Evolutionary conservation across 2,888 invertebrate species (phyloP).

Genomic region (Clepsis dumicolana): DNA sequence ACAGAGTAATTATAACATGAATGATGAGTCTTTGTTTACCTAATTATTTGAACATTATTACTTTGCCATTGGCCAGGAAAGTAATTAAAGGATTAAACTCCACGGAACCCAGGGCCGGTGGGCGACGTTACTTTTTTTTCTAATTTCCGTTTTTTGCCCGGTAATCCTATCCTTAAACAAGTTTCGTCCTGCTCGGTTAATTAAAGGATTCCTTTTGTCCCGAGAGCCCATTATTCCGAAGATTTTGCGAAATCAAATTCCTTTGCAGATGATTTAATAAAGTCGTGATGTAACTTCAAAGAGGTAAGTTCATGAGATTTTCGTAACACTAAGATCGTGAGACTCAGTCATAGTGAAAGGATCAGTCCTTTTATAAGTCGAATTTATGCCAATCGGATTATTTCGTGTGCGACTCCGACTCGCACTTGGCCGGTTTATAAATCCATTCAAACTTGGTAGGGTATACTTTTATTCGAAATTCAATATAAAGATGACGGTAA

Average conservation of each 20-base stretch:
- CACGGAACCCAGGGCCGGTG: slow-evolving; percentile 14
- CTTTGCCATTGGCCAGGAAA: slow-evolving; percentile 7
- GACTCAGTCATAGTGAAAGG: too few species aligned
- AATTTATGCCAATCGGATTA: too few species aligned
- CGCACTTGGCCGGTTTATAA: too few species aligned
- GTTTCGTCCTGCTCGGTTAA: slow-evolving; percentile 37
- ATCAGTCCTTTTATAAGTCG: too few species aligned
- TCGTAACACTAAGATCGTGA: too few species aligned
- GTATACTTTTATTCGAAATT: too few species aligned
- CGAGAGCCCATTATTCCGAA: slow-evolving; percentile 28
- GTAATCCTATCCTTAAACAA: slow-evolving; percentile 47
- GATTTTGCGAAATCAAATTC: slow-evolving; percentile 31
- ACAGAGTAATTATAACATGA: too few species aligned
- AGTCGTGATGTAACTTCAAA: slow-evolving; percentile 25
- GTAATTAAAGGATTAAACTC: slow-evolving; percentile 20
- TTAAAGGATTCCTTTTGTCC: slow-evolving; percentile 42
- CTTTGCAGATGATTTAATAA: slow-evolving; percentile 30
- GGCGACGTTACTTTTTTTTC: slow-evolving; percentile 13
- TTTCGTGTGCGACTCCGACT: too few species aligned
- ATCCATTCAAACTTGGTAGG: too few species aligned
- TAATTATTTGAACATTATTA: slow-evolving; percentile 1
- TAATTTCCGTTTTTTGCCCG: slow-evolving; percentile 41
- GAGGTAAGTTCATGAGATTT: neutral
- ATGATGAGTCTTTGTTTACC: slow-evolving; percentile 8
- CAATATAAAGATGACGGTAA: too few species aligned